These are phyloP conservation scores for Encarsia formosa DNA, from an alignment of 2,888 invertebrate species.

Conservation along the genomic window DNA sequence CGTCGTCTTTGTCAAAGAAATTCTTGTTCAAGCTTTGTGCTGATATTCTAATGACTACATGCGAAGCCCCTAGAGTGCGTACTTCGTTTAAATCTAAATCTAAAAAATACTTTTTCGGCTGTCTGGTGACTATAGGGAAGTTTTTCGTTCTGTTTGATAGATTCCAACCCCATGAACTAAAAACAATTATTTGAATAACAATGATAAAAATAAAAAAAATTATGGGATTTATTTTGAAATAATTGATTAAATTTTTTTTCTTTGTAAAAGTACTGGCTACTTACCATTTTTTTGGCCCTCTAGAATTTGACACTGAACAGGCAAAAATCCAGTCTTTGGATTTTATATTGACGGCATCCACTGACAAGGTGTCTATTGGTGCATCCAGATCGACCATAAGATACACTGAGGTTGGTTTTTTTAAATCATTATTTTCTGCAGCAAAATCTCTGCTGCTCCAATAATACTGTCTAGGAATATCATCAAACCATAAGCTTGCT, in stretches of 20 bases:
- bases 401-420: constrained; percentile 54
- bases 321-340: constrained; percentile 74
- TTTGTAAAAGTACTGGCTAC: too few relatives aligned
- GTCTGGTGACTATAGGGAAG: constrained; percentile 51
- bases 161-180: constrained; percentile 57
- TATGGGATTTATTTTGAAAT: too few relatives aligned
- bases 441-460: constrained; percentile 56
- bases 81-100: constrained; percentile 62
- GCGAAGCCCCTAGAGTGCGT: constrained; percentile 59
- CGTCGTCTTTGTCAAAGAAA: constrained; percentile 20
- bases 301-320: constrained; percentile 61
- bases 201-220: too few relatives aligned
- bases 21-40: constrained; percentile 45
- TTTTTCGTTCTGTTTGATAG: constrained; percentile 58
- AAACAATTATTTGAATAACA: constrained; percentile 41
- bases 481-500: constrained; percentile 55
- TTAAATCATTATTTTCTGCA: constrained; percentile 52
- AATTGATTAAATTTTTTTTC: too few relatives aligned
- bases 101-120: constrained; percentile 52
- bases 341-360: constrained; percentile 66
- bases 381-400: constrained; percentile 62
- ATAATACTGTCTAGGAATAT: constrained; percentile 49
- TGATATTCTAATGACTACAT: constrained; percentile 66
- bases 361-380: constrained; percentile 58
- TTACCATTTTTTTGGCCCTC: constrained; percentile 62